Evolutionary conservation across 2,888 invertebrate genomes (phyloP).

Genomic region (Drosophila crucigera): DNA sequence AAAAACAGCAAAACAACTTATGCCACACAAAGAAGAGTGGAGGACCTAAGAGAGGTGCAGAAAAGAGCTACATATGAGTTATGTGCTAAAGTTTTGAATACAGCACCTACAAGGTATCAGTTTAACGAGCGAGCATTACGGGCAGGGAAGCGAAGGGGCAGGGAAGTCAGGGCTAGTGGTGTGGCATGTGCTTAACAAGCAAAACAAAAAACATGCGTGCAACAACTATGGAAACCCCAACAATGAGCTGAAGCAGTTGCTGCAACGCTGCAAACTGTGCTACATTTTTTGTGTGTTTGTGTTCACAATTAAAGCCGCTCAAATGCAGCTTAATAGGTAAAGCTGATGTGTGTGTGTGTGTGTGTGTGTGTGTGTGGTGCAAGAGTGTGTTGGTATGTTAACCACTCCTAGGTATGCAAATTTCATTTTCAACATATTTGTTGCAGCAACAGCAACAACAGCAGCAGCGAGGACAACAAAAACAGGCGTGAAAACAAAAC

Average conservation of each 20-base stretch:
- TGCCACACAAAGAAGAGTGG: background rate
- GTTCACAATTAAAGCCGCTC: constrained; percentile 60
- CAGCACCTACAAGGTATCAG: constrained; percentile 52
- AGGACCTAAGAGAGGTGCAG: background rate
- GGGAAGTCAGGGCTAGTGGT: background rate
- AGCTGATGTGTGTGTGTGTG: constrained; percentile 9
- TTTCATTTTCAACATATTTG: constrained; percentile 59
- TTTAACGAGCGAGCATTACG: constrained; percentile 18
- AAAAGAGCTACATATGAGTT: constrained; percentile 33
- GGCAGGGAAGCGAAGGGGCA: background rate
- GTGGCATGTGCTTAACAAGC: constrained; percentile 28
- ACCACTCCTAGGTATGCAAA: constrained; percentile 70
- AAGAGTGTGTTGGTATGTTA: constrained; percentile 30
- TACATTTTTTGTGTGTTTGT: constrained; percentile 39
- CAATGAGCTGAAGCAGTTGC: constrained; percentile 31
- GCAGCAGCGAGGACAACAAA: constrained; percentile 6
- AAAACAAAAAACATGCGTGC: constrained; percentile 32
- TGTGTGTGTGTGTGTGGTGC: constrained; percentile 17
- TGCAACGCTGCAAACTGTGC: constrained; percentile 60
- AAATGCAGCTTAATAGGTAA: constrained; percentile 28
- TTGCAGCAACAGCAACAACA: constrained; percentile 10
- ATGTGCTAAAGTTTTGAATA: constrained; percentile 48
- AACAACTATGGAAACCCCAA: constrained; percentile 20
- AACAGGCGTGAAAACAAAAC: constrained; percentile 57
- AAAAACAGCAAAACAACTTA: constrained; percentile 38